These are phyloP conservation scores for Eremophila alpestris DNA, from an alignment of 2,797 vertebrate species.

Conservation along the genomic window DNA sequence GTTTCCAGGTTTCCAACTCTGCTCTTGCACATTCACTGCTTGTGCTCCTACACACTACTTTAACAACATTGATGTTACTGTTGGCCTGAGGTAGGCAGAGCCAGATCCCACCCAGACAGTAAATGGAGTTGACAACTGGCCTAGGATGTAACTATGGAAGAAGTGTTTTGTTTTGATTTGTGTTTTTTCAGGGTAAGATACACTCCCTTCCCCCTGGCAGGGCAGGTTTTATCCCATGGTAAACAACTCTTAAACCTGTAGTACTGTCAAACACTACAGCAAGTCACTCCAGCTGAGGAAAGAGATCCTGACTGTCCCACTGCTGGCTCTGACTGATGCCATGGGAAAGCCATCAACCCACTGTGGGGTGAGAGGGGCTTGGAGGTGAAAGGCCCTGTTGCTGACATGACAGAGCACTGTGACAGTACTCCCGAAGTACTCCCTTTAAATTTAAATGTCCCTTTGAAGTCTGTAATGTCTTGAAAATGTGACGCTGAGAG, in stretches of 20 bases:
- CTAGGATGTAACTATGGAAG: not conserved
- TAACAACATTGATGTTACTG: not conserved
- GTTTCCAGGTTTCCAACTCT: not conserved
- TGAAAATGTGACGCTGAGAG: not conserved
- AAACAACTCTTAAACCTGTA: not conserved
- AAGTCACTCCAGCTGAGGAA: not conserved
- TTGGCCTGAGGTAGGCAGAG: not conserved
- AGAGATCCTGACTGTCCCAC: not conserved
- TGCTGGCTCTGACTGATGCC: not conserved
- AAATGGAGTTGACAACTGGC: not conserved
- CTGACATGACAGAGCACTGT: accelerated
- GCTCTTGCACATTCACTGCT: not conserved
- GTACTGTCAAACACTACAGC: accelerated
- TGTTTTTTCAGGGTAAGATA: not conserved
- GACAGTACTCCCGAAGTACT: not conserved
- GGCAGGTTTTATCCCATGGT: not conserved
- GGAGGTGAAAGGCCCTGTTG: not conserved
- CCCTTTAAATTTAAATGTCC: not conserved
- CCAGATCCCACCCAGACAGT: not conserved
- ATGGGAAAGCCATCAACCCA: not conserved
- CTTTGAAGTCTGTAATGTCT: not conserved
- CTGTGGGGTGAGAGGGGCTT: not conserved
- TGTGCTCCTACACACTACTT: not conserved
- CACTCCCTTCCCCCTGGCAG: constrained; percentile 27
- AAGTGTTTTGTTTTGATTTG: not conserved